Evolutionary conservation across 2,888 invertebrate species (phyloP).

Genomic region (Pseudoips prasinana): DNA sequence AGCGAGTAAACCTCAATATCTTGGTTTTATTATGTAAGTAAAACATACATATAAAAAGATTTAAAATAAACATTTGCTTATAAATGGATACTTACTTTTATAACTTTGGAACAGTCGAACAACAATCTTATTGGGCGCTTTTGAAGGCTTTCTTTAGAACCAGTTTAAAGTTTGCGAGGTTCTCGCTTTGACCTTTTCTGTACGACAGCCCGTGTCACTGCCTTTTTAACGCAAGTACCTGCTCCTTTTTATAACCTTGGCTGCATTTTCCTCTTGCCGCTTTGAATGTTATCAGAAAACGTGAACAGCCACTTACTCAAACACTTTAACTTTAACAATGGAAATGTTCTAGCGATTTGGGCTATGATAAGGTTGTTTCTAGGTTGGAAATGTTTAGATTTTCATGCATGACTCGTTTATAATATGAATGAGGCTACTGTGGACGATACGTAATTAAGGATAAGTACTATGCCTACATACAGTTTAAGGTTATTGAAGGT

Average conservation of each 20-base stretch:
- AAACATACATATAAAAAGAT: constrained; percentile 5
- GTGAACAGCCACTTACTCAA: constrained; percentile 9
- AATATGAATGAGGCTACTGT: too few relatives aligned
- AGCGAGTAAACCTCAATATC: too few relatives aligned
- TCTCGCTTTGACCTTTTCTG: constrained; percentile 50
- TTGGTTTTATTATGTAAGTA: too few relatives aligned
- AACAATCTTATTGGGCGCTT: constrained; percentile 35
- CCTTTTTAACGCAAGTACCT: constrained; percentile 37
- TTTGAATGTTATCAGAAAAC: constrained; percentile 23
- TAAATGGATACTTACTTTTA: constrained; percentile 31
- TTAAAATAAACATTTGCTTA: constrained; percentile 28
- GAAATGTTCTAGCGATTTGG: constrained; percentile 8
- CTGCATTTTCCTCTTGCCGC: constrained; percentile 32
- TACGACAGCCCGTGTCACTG: constrained; percentile 33
- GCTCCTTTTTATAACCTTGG: constrained; percentile 30
- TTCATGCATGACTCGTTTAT: not conserved
- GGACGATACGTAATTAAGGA: too few relatives aligned
- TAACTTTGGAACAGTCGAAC: constrained; percentile 28
- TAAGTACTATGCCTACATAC: too few relatives aligned
- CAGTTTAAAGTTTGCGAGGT: constrained; percentile 46
- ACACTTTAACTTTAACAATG: constrained; percentile 9
- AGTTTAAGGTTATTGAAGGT: too few relatives aligned
- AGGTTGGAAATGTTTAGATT: not conserved
- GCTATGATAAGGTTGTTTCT: not conserved
- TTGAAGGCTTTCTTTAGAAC: constrained; percentile 49